Conservation (phyloP, 2,888 invertebrate genomes). For the Hyppa rectilinea region DNA sequence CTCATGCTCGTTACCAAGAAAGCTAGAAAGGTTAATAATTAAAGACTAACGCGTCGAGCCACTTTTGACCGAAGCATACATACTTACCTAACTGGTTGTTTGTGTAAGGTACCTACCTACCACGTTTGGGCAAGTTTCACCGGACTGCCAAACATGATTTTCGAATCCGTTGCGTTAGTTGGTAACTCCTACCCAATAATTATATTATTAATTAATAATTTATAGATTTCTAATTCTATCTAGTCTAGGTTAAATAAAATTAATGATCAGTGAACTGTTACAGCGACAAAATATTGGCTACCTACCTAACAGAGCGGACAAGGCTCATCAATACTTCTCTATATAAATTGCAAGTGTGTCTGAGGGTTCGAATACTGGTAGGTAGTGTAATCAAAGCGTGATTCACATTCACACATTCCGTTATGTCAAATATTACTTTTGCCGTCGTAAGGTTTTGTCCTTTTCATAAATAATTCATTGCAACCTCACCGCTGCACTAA, state of each 20-base stretch:
- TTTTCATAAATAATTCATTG: background rate
- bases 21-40: background rate
- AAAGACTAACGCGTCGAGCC: background rate
- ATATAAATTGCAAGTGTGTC: slow-evolving; percentile 1
- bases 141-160: background rate
- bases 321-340: background rate
- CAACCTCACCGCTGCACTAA: background rate
- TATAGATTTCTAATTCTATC: slow-evolving; percentile 1
- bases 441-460: too few species aligned
- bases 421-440: background rate
- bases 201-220: background rate
- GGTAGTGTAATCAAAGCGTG: background rate
- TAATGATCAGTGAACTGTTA: slow-evolving; percentile 2
- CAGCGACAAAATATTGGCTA: slow-evolving; percentile 1
- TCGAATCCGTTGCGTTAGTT: slow-evolving; percentile 3
- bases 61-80: background rate
- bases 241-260: slow-evolving; percentile 14
- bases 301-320: background rate
- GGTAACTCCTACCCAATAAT: background rate
- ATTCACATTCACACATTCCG: background rate
- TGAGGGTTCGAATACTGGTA: background rate
- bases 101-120: background rate
- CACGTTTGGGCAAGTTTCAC: background rate
- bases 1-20: slow-evolving; percentile 1
- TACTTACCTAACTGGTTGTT: background rate